Percentiles rank a stretch among this genome's conserved stretches.
Evolutionary conservation across 2,113 vertebrate species (phyloP).

Genomic region (Mustela lutreola): DNA sequence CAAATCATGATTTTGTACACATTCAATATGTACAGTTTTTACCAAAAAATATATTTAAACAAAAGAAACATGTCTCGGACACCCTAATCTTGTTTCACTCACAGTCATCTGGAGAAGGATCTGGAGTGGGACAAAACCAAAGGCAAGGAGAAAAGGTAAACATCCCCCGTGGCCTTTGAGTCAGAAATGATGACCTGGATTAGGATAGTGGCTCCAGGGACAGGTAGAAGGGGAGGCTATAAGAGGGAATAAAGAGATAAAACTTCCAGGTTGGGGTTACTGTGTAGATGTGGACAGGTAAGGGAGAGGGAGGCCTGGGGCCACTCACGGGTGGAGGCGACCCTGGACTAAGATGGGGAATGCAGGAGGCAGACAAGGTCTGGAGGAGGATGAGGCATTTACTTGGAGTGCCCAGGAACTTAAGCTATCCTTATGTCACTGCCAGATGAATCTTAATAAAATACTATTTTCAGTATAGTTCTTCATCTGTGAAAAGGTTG

Average conservation of each 20-base stretch:
- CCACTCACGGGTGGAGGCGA: not conserved
- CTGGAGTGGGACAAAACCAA: not conserved
- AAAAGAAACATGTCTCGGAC: not conserved
- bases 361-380: rapidly evolving
- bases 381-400: not conserved
- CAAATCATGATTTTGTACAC: not conserved
- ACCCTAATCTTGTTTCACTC: not conserved
- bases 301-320: not conserved
- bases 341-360: not conserved
- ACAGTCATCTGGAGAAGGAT: not conserved
- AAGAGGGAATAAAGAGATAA: not conserved
- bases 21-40: not conserved
- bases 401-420: not conserved
- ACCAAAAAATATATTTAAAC: not conserved
- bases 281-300: not conserved
- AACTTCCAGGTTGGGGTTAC: not conserved
- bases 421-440: not conserved
- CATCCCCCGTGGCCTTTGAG: not conserved
- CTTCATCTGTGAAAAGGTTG: constrained; percentile 21
- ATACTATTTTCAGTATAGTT: not conserved
- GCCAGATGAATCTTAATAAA: constrained; percentile 11
- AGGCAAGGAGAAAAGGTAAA: not conserved
- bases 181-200: not conserved
- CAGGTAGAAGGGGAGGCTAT: not conserved
- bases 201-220: not conserved